A percentile compares a stretch with the other conserved stretches of the same genome.
These are phyloP conservation scores for Motacilla tschutschensis DNA, from an alignment of 2,113 vertebrate species.

Conservation along the genomic window DNA sequence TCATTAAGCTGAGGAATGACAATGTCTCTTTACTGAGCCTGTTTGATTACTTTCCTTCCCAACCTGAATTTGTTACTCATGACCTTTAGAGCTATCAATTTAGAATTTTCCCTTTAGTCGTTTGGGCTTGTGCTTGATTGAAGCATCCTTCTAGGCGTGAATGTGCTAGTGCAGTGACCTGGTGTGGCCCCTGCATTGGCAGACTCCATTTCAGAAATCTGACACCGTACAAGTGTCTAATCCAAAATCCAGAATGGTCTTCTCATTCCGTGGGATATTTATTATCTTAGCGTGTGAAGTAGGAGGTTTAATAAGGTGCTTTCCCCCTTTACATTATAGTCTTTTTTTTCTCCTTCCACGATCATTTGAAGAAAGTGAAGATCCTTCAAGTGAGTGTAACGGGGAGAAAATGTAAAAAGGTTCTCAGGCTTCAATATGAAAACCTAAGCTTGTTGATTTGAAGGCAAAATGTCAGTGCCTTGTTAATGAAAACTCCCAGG, in stretches of 20 bases:
- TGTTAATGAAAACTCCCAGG: not conserved
- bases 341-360: rapidly evolving
- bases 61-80: conserved; percentile 60
- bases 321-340: not conserved
- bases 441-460: not conserved
- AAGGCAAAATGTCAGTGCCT: not conserved
- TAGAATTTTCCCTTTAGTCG: conserved; percentile 34
- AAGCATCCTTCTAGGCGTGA: not conserved
- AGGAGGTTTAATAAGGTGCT: not conserved
- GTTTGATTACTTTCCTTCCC: conserved; percentile 65
- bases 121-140: conserved; percentile 52
- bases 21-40: conserved; percentile 3
- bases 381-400: not conserved
- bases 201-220: not conserved
- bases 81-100: conserved; percentile 67
- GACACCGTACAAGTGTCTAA: not conserved
- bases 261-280: not conserved
- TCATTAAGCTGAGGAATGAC: conserved; percentile 63
- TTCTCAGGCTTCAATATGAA: not conserved
- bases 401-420: not conserved
- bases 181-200: not conserved
- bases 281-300: not conserved
- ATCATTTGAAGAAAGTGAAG: not conserved
- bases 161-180: not conserved
- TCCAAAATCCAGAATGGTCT: not conserved